Evolutionary conservation across 2,797 vertebrate genomes (phyloP), one percentile per base, ranked within the genome.

Genomic region (Cryptoblepharus egeriae): DNA sequence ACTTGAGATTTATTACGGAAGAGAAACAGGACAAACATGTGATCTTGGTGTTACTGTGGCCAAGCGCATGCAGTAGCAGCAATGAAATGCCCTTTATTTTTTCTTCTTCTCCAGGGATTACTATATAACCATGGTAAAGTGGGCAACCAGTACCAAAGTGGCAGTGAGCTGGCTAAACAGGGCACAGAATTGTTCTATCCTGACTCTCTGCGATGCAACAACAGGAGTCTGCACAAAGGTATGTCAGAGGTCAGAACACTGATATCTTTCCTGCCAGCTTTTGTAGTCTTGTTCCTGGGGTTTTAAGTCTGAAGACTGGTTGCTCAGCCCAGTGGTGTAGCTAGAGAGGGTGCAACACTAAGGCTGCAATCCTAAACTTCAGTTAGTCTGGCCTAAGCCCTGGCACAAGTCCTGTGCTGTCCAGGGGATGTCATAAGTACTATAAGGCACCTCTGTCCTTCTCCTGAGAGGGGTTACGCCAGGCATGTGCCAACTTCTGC

Each of bases 91-190:
- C 0, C 35, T 20, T 67, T 77, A 2, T 82, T 22, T 79, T 78
- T 65, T 49, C 13, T 49, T 45, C 42, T 45, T 45, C 90, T 90
- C 26, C 90, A 98, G 97, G 87, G 98, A 99, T 68, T 97, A 98
- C 94, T 99, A 99, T 85, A 96, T 99, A 92, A 99, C 98, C 75
- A 97, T 99, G 98, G 99, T 99, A 90, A 99, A 97, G 45, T 99
- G 99, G 99, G 98, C 98, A 60, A 98, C 98, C 81, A 99, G 97
- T 93, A 99, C 98, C 90, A 99, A 99, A 91, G 96, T 99, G 86
- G 98, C 98, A 5, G 97, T 99, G 49, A 99, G 98, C 95, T 99
- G 99, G 99, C 94, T 99, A 89, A 99, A 98, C 96, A 94, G 99
- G 84, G 98, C 97, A 0, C 99, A 99, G 96, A 99, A 99, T 30